Evolutionary conservation across 1,140 invertebrate species (phyloP).

Genomic region (Chironomus tepperi): DNA sequence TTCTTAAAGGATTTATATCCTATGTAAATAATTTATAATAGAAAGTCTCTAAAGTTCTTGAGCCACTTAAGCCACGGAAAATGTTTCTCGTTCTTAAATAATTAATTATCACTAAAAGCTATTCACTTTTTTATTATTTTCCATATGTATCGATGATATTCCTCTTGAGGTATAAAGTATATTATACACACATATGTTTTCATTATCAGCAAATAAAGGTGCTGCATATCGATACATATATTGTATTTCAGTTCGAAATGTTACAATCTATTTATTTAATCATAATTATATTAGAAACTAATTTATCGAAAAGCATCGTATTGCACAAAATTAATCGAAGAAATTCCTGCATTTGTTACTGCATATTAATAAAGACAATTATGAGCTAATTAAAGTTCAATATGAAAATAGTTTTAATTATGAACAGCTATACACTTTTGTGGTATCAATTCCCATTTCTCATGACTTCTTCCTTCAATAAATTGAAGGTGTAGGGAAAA

Average conservation of each 20-base stretch:
- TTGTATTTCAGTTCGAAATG: not conserved
- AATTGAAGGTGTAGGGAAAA: too few species aligned
- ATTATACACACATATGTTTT: not conserved
- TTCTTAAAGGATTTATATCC: not conserved
- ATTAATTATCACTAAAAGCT: constrained; percentile 1
- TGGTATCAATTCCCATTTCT: not conserved
- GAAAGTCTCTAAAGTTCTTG: not conserved
- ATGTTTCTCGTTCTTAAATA: not conserved
- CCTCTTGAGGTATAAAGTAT: not conserved
- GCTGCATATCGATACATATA: not conserved
- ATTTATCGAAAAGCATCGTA: not conserved
- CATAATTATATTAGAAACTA: not conserved
- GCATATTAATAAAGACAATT: not conserved
- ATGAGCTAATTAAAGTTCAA: not conserved
- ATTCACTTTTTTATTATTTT: not conserved
- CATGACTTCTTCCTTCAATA: too few species aligned
- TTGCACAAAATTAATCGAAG: not conserved
- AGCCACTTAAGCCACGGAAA: not conserved
- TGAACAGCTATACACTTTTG: not conserved
- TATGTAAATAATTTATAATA: not conserved
- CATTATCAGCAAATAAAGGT: not conserved
- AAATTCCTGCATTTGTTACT: not conserved
- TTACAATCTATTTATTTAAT: constrained; percentile 15
- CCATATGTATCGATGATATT: not conserved
- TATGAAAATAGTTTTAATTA: not conserved